phyloP scores from a whole-genome alignment of 2,113 vertebrate species.

The Grus americana region DNA sequence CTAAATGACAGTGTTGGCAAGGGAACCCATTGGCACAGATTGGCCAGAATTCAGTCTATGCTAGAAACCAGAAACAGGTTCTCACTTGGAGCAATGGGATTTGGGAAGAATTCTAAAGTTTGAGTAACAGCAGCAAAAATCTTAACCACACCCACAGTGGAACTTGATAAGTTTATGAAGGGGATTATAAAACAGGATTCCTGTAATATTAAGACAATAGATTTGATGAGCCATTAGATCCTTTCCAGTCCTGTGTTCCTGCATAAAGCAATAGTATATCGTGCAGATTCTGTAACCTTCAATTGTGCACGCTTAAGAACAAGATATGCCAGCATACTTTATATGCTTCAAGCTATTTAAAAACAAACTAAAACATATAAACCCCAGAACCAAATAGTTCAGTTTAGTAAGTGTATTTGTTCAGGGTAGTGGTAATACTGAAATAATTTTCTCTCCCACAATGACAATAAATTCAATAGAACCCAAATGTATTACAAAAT shows the following conservation, averaged over 20 bases:
- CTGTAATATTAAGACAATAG: not conserved
- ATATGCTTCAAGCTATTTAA: not conserved
- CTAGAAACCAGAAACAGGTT: not conserved
- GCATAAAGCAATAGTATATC: not conserved
- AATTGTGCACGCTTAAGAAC: not conserved
- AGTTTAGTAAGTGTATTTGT: not conserved
- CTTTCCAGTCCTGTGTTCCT: not conserved
- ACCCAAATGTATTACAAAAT: slow-evolving; percentile 26
- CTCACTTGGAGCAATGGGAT: not conserved
- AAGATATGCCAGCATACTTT: not conserved
- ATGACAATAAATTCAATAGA: not conserved
- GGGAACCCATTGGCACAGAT: not conserved
- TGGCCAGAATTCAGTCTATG: not conserved
- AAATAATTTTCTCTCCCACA: not conserved
- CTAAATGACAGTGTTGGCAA: not conserved
- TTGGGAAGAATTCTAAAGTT: not conserved
- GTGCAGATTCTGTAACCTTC: not conserved
- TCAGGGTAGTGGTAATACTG: not conserved
- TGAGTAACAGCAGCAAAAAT: not conserved
- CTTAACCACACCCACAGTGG: not conserved
- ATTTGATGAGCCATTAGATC: not conserved
- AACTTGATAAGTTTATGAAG: not conserved
- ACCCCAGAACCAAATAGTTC: not conserved
- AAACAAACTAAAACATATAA: not conserved
- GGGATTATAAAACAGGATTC: not conserved